Base-by-base conservation (phyloP, 2,797 vertebrate species). In the Euphonia xanthogaster region DNA sequence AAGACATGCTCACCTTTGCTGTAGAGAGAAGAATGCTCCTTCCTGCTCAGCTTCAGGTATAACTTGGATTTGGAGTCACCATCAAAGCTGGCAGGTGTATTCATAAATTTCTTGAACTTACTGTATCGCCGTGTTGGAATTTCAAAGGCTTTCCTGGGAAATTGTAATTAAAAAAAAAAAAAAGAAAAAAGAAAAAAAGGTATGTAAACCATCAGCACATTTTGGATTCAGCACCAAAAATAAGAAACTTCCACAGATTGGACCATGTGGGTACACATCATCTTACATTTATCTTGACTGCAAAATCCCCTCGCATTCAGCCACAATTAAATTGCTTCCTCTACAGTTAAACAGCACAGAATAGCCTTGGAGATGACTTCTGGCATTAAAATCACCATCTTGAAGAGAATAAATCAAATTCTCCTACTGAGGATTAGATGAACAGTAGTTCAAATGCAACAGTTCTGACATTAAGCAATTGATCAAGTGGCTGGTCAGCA, bases 21-120 rank as follows among this genome's bases (percentile, higher is more conserved):
- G 19, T 98, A 98, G 57, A 93, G 9, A 63, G 98, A 98, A 54
- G 98, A 98, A 77, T 88, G 95, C 51, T 98, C 98, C 87, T 97
- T 98, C 66, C 91, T 97, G 94, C 97, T 98, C 47, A 98, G 81
- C 85, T 96, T 98, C 78, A 98, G 97, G 96, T 98, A 98, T 78
- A 98, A 86, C 94, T 97, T 98, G 66, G 19, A 79, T 94, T 97
- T 98, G 55, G 92, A 94, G 80, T 98, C 97, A 30, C 66, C 92
- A 51, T 95, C 92, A 94, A 96, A 96, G 23, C 94, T 91, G 37
- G 72, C 92, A 85, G 95, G 54, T 25, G 66, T 23, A 61, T 87
- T 82, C 37, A 45, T 61, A 53, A 94, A 92, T 91, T 97, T 98
- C 94, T 97, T 98, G 61, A 97, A 92, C 66, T 98, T 98, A 61